Evolutionary conservation across 2,888 invertebrate species (phyloP), one percentile per base, ranked within the genome.

Genomic region (Augochlorella aurata): DNA sequence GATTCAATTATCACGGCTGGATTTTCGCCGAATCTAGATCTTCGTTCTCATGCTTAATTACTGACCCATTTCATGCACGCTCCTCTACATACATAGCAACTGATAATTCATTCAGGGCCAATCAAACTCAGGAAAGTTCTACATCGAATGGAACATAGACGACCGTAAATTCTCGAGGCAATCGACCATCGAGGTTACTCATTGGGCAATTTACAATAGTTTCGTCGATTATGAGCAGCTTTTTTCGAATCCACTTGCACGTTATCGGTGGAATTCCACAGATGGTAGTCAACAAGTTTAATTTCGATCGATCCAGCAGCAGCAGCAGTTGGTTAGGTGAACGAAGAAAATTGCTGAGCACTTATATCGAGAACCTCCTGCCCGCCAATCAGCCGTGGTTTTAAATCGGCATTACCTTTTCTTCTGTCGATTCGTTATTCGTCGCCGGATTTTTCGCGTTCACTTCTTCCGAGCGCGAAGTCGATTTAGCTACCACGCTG

Each of bases 81-180:
- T 61, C 58, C 71, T 52, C 69, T 38, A 38, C 74, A 38, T 47
- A 54, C 74, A 38, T 47, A 54, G 71, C 66, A 10, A 49, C 52
- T 24, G 75, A 38, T 82, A 75, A 82, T 81, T 81, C 81, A 82
- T 82, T 81, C 82, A 76, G 58, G 76, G 71, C 81, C 75, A 82
- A 81, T 82, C 81, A 81, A 81, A 82, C 81, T 82, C 82, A 49
- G 75, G 71, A 63, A 82, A 82, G 61, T 82, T 81, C 81, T 18
- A 50, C 8, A 61, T 47, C 79, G 65, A 65, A 44, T 58, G 47
- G 71, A 70, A 67, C 52, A 47, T 58, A 29, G 65, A 45, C 45
- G 38, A n/a, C 50, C 70, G 67, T 81, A 67, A 71, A 86, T 85
- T 86, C 77, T 69, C 84, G 24, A 38, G 65, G 72, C 69, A 77